Evolutionary conservation across 2,797 vertebrate species (phyloP), one percentile per base, ranked within the genome.

Genomic region (Rhinophrynus dorsalis): DNA sequence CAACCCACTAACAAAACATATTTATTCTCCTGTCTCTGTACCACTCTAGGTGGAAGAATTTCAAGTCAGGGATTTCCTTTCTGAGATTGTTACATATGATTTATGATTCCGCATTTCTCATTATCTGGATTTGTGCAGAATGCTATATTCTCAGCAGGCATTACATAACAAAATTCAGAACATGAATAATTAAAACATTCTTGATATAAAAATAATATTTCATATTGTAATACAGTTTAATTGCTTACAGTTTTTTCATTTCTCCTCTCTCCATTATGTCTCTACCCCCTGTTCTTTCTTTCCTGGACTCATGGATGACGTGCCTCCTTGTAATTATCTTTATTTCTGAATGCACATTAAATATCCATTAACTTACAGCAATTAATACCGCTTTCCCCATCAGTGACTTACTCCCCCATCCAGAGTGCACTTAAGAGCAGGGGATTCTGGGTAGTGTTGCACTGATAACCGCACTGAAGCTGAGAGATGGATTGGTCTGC

Each of bases 341-440:
- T 33, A 17, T 55, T 21, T 57, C 30, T 37, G 32, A 17, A 13
- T 13, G 6, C 35, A 38, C 55, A 58, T 58, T 26, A 58, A 58
- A 58, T 42, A 58, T 58, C 55, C 55, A 58, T 58, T 40, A 58
- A 40, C 12, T 37, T 33, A 5, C 30, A 15, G 55, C 55, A 40
- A 40, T 58, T 58, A 58, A 40, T 58, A 27, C 20, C 8, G 13
- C 55, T 26, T 42, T 40, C 55, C 55, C 35, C 33, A 38, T 40
- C 55, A 12, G 20, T 38, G 55, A 40, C 55, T 58, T 35, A 38
- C 33, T 18, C 47, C 20, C 3, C 37, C 6, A 12, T 44, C 37
- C 55, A 40, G 15, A 9, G 38, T 26, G 57, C 37, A 42, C 57
- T 44, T 59, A 44, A 40, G 26, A n/a, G 15, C 7, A 1, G 7